A percentile compares a stretch with the other conserved stretches of the same genome.
Conservation (phyloP, 2,113 vertebrate species). For the Phyllostomus hastatus region DNA sequence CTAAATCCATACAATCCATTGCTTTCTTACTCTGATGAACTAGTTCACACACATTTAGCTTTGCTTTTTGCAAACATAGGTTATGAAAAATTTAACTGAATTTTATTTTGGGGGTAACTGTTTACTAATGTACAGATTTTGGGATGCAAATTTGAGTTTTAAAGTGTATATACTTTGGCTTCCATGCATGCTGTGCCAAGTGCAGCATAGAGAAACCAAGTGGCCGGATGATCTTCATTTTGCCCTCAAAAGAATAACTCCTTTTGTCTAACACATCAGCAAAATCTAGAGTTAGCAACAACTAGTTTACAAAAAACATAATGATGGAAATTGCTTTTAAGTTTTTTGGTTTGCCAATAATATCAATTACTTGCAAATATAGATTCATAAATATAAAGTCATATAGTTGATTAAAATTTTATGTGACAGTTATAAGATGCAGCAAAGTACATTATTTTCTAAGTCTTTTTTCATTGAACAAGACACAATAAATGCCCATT, state of each 20-base stretch:
- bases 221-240: neutral
- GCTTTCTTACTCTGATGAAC: neutral
- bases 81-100: neutral
- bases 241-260: neutral
- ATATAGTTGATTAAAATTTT: neutral
- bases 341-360: neutral
- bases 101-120: neutral
- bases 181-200: neutral
- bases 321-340: neutral
- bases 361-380: neutral
- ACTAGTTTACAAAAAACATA: neutral
- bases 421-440: neutral
- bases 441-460: neutral
- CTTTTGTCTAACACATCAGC: neutral
- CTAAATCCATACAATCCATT: neutral
- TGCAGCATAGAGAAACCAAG: neutral
- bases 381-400: neutral
- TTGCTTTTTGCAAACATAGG: neutral
- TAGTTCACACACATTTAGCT: neutral
- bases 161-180: neutral
- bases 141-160: neutral
- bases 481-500: neutral
- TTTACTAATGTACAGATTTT: neutral
- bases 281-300: neutral
- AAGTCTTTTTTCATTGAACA: neutral